Evolutionary conservation across 2,888 invertebrate species (phyloP).

Genomic region (Trachelus iudaicus): DNA sequence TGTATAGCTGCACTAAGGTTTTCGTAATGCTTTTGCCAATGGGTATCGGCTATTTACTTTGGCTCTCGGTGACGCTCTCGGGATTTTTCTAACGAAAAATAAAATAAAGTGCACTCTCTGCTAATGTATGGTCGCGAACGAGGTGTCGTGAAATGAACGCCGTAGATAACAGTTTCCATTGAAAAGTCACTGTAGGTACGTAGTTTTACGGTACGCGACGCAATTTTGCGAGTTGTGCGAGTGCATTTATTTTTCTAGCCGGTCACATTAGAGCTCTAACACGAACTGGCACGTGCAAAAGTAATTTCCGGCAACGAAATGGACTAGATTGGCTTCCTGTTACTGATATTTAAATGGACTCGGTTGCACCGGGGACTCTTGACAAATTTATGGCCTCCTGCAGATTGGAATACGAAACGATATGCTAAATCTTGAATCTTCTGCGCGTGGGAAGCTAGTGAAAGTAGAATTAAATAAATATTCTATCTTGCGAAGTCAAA

Average conservation of each 20-base stretch:
- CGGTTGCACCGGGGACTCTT: slow-evolving; percentile 28
- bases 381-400: slow-evolving; percentile 36
- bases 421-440: slow-evolving; percentile 33
- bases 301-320: slow-evolving; percentile 50
- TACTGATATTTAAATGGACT: slow-evolving; percentile 48
- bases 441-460: background rate
- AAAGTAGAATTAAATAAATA: background rate
- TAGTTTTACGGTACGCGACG: background rate
- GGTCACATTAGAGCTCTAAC: slow-evolving; percentile 31
- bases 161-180: background rate
- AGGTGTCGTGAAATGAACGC: background rate
- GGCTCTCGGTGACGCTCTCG: background rate
- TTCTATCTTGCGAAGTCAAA: background rate
- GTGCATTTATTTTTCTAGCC: slow-evolving; percentile 31
- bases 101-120: background rate
- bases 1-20: background rate
- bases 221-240: slow-evolving; percentile 15
- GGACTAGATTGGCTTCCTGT: slow-evolving; percentile 47
- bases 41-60: background rate
- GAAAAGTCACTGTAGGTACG: background rate
- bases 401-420: slow-evolving; percentile 26
- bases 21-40: background rate
- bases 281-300: slow-evolving; percentile 37
- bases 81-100: background rate
- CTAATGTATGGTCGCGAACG: background rate